Conservation (phyloP, 2,888 invertebrate genomes). For the Agrochola macilenta region DNA sequence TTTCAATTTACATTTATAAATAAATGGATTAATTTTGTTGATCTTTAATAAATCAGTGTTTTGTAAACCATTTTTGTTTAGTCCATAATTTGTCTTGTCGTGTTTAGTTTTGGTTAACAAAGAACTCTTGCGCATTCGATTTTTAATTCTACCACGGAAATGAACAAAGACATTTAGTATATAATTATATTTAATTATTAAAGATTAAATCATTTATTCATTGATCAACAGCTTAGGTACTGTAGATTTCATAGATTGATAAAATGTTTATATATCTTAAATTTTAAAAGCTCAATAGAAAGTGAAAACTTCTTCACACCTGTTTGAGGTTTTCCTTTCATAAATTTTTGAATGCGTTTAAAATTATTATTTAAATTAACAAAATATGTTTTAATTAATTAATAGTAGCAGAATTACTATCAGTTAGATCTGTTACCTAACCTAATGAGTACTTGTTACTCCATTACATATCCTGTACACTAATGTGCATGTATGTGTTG, state of each 20-base stretch:
- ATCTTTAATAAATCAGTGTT: not conserved
- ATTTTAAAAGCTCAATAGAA: constrained; percentile 17
- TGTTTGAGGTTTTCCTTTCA: not conserved
- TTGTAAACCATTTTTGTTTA: not conserved
- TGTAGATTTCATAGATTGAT: too few species aligned
- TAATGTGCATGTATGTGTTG: constrained; percentile 38
- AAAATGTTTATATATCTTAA: too few species aligned
- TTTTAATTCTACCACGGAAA: not conserved
- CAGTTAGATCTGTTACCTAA: not conserved
- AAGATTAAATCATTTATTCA: too few species aligned
- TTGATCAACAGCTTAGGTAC: too few species aligned
- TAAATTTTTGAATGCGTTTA: not conserved
- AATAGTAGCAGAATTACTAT: not conserved
- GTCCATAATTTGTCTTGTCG: not conserved
- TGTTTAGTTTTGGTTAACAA: constrained; percentile 6
- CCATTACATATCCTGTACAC: constrained; percentile 28
- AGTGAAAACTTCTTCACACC: constrained; percentile 29
- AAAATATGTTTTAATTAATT: not conserved
- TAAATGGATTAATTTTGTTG: constrained; percentile 9
- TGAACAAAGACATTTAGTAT: constrained; percentile 5
- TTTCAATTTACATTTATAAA: constrained; percentile 1
- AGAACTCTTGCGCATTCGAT: constrained; percentile 7
- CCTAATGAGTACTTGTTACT: constrained; percentile 5
- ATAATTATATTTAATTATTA: not conserved
- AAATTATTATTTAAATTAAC: not conserved